A percentile compares a stretch with the other conserved stretches of the same genome.
phyloP scores from a whole-genome alignment of 1,140 invertebrate genomes.

The Neodiprion pinetum region DNA sequence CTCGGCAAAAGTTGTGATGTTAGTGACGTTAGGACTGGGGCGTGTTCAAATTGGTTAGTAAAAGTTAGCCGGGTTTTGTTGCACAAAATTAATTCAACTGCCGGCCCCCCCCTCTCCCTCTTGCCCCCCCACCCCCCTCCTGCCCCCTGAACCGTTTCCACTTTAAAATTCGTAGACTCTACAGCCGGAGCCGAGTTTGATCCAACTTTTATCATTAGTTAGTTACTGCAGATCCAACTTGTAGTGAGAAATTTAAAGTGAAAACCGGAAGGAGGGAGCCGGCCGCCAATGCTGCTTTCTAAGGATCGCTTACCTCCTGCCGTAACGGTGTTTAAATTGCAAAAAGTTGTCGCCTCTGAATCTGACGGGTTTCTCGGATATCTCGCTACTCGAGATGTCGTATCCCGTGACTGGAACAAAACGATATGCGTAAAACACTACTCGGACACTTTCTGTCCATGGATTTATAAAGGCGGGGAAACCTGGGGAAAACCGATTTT shows the following conservation, averaged over 20 bases:
- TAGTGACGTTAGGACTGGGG: slow-evolving; percentile 56
- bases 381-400: slow-evolving; percentile 57
- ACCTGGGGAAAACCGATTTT: background rate
- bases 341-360: slow-evolving; percentile 72
- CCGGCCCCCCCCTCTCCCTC: background rate
- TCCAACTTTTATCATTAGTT: background rate
- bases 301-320: slow-evolving; percentile 62
- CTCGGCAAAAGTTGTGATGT: slow-evolving; percentile 51
- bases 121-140: too few relatives aligned
- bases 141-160: background rate
- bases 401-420: slow-evolving; percentile 53
- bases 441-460: background rate
- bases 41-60: slow-evolving; percentile 7
- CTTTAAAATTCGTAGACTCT: background rate
- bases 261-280: background rate
- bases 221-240: background rate
- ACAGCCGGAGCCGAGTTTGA: background rate
- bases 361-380: slow-evolving; percentile 64
- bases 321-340: slow-evolving; percentile 68
- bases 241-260: background rate
- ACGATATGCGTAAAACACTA: background rate
- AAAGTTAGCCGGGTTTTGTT: background rate
- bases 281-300: slow-evolving; percentile 21
- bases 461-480: slow-evolving; percentile 5
- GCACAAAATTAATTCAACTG: background rate